These are phyloP conservation scores for Raillietiella orientalis DNA, from an alignment of 2,888 invertebrate species.

Conservation along the genomic window DNA sequence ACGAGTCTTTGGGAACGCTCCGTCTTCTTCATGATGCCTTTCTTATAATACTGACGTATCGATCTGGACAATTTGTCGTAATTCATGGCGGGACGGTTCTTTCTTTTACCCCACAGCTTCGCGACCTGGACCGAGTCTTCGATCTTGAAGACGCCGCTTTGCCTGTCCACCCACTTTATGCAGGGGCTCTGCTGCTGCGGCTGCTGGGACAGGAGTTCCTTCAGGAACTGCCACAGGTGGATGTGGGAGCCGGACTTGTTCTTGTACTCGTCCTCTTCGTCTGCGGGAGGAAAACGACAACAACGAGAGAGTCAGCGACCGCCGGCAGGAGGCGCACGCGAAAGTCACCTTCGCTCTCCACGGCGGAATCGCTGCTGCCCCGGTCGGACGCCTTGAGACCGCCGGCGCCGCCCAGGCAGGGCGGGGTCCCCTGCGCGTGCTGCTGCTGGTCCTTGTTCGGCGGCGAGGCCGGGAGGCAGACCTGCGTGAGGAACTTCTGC, in stretches of 20 bases:
- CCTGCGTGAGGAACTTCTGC: too few species aligned
- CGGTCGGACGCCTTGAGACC: conserved; percentile 5
- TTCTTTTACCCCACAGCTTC: conserved; percentile 86
- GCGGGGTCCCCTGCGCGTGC: too few species aligned
- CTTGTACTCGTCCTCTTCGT: conserved; percentile 6
- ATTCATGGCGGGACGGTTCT: conserved; percentile 97
- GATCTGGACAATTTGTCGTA: conserved; percentile 94
- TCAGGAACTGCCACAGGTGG: conserved; percentile 94
- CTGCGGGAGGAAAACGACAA: conserved; percentile 6
- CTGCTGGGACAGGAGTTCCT: conserved; percentile 65
- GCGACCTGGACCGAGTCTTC: conserved; percentile 93
- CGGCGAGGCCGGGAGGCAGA: too few species aligned
- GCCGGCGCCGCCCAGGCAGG: conserved; percentile 12
- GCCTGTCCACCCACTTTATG: conserved; percentile 86
- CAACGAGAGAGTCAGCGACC: not conserved
- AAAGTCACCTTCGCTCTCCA: conserved; percentile 11
- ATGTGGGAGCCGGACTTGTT: conserved; percentile 37
- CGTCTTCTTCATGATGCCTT: conserved; percentile 97
- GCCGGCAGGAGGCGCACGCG: too few species aligned
- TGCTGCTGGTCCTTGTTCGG: too few species aligned
- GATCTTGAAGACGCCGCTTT: conserved; percentile 87
- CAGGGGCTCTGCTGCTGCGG: conserved; percentile 67
- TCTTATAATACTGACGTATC: conserved; percentile 94
- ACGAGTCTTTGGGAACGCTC: conserved; percentile 89
- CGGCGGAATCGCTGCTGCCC: conserved; percentile 5